phyloP scores from a whole-genome alignment of 2,888 invertebrate genomes.

The Athetis lepigone region DNA sequence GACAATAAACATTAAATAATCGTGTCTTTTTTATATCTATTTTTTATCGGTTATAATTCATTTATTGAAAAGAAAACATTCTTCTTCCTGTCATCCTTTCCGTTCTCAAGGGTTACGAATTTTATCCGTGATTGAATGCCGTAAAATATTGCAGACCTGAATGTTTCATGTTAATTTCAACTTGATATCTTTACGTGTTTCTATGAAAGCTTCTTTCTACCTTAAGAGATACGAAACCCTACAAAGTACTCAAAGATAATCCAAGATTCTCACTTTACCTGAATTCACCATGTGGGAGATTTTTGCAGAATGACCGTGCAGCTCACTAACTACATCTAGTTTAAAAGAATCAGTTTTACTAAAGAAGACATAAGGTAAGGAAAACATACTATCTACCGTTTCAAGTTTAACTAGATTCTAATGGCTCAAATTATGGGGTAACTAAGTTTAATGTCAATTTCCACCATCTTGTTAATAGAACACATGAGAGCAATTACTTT shows the following conservation, averaged over 20 bases:
- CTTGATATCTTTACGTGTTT: no score
- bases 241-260: no score
- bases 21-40: no score
- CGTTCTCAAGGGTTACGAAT: neutral
- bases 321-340: no score
- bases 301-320: no score
- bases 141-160: no score
- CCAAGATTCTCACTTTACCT: no score
- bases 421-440: slow-evolving; percentile 24
- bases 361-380: neutral
- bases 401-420: slow-evolving; percentile 23
- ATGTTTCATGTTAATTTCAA: no score
- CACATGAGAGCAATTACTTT: slow-evolving; percentile 51
- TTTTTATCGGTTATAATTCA: neutral
- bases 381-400: slow-evolving; percentile 4
- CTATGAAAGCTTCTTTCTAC: no score
- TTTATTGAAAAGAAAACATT: neutral
- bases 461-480: slow-evolving; percentile 41
- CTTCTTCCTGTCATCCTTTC: neutral
- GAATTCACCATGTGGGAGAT: no score
- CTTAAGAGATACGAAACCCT: no score
- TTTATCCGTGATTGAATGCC: slow-evolving; percentile 17
- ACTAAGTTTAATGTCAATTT: slow-evolving; percentile 35
- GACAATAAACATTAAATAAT: no score
- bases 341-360: slow-evolving; percentile 10